These are phyloP conservation scores for Megaustenia siamemsis DNA, from an alignment of 2,888 invertebrate species.

Conservation along the genomic window DNA sequence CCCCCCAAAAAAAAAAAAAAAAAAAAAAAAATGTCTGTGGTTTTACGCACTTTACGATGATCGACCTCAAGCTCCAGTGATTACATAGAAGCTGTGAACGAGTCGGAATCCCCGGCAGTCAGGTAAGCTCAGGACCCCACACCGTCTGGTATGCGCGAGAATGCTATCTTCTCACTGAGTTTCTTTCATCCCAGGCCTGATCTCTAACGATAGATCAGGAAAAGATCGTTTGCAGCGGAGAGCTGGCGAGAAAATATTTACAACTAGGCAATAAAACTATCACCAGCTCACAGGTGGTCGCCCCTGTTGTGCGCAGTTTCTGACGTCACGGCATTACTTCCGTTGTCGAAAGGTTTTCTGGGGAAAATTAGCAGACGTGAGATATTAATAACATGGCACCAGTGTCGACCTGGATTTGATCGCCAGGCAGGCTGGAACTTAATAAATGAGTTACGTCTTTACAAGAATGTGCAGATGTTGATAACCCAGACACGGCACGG, in stretches of 20 bases:
- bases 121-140: constrained; percentile 23
- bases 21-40: not conserved
- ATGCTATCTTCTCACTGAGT: constrained; percentile 17
- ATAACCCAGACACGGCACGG: constrained; percentile 3
- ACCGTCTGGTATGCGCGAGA: constrained; percentile 30
- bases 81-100: not conserved
- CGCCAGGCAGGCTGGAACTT: not conserved
- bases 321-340: constrained; percentile 31
- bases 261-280: constrained; percentile 36
- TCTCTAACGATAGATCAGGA: constrained; percentile 15
- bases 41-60: not conserved
- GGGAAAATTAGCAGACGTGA: not conserved
- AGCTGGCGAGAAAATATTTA: constrained; percentile 40
- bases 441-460: constrained; percentile 4
- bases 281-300: constrained; percentile 32
- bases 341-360: constrained; percentile 5
- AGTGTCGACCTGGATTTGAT: not conserved
- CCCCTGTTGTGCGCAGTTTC: constrained; percentile 3
- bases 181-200: constrained; percentile 27
- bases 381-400: constrained; percentile 11
- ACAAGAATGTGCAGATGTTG: not conserved
- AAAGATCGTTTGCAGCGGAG: constrained; percentile 9
- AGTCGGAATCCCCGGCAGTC: not conserved
- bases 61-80: not conserved
- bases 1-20: too few species aligned